phyloP scores from a whole-genome alignment of 2,888 invertebrate genomes.

The Drosophila mimetica region DNA sequence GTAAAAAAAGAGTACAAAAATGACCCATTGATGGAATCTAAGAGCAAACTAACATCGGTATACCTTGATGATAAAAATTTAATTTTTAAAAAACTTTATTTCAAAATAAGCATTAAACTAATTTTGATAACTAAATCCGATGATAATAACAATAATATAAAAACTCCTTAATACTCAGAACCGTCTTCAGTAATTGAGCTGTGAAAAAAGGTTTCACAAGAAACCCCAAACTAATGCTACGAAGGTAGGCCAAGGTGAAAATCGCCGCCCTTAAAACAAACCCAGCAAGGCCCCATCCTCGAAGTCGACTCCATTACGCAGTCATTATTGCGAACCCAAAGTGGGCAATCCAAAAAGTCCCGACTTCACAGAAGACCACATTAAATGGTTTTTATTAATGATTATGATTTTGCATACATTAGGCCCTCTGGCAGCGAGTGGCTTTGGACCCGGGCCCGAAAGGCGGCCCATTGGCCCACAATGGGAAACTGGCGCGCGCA shows the following conservation, averaged over 20 bases:
- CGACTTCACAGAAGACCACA: conserved; percentile 47
- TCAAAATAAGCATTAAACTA: too few relatives aligned
- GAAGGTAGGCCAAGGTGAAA: not conserved
- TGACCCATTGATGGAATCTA: too few relatives aligned
- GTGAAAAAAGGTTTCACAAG: not conserved
- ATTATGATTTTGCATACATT: conserved; percentile 69
- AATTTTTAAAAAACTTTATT: too few relatives aligned
- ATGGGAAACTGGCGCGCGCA: conserved; percentile 53
- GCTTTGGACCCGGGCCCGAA: conserved; percentile 9
- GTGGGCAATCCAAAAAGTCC: conserved; percentile 19
- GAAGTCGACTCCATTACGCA: conserved; percentile 14
- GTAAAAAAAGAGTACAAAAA: not conserved
- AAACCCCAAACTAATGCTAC: not conserved
- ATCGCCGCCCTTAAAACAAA: not conserved
- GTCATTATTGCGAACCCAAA: conserved; percentile 23
- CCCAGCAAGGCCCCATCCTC: not conserved
- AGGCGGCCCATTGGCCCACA: conserved; percentile 26
- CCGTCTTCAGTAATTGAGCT: not conserved
- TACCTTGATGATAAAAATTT: too few relatives aligned
- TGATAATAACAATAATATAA: too few relatives aligned
- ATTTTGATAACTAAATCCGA: too few relatives aligned
- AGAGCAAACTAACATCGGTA: not conserved
- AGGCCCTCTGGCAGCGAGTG: conserved; percentile 31
- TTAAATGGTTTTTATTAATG: conserved; percentile 73
- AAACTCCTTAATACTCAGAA: too few relatives aligned